phyloP scores from a whole-genome alignment of 2,797 vertebrate genomes.

The Spinibarbus caldwelli region DNA sequence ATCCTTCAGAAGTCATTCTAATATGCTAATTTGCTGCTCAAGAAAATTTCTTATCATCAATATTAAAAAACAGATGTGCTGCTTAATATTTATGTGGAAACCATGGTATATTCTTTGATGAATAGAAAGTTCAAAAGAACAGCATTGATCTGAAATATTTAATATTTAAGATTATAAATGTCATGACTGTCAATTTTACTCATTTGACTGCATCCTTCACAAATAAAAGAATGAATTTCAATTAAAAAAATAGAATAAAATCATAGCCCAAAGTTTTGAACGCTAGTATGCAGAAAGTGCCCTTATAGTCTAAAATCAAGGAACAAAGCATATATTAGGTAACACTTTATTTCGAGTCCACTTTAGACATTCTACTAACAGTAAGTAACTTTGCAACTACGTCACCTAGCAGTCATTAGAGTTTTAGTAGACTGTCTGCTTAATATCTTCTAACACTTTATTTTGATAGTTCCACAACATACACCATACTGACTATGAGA shows the following conservation, averaged over 20 bases:
- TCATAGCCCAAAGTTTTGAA: background rate
- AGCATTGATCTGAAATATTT: background rate
- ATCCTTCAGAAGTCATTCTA: background rate
- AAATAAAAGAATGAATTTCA: background rate
- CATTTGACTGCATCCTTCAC: background rate
- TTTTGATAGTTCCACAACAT: too few species aligned
- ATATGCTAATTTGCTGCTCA: background rate
- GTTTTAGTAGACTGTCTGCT: too few species aligned
- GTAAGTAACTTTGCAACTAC: too few species aligned
- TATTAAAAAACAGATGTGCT: background rate
- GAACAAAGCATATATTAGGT: background rate
- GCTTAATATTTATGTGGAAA: background rate
- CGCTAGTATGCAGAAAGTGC: background rate
- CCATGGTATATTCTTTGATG: background rate
- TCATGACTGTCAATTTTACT: background rate
- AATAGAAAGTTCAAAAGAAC: background rate
- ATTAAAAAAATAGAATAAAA: background rate
- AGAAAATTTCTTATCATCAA: background rate
- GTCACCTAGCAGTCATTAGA: too few species aligned
- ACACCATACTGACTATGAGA: too few species aligned
- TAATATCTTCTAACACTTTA: too few species aligned
- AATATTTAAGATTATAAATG: background rate
- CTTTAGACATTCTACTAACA: too few species aligned
- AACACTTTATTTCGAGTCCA: too few species aligned
- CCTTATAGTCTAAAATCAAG: background rate